Evolutionary conservation across 1,140 invertebrate genomes (phyloP).

Genomic region (Drepana arcuata): DNA sequence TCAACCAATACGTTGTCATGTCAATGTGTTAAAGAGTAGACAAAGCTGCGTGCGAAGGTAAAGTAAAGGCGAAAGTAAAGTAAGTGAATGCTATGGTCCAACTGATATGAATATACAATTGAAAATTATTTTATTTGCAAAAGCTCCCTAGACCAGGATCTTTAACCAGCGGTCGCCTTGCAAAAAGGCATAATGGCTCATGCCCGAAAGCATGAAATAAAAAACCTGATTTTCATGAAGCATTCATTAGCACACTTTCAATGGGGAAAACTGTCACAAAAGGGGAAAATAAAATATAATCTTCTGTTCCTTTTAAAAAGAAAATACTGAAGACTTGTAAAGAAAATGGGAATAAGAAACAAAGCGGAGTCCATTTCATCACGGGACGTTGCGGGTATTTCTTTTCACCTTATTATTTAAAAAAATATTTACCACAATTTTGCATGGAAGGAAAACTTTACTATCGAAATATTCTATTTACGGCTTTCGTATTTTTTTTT

Average conservation of each 20-base stretch:
- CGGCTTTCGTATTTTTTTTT: too few species aligned
- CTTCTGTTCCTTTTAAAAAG: conserved; percentile 22
- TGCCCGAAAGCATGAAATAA: conserved; percentile 1
- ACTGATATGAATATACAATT: too few species aligned
- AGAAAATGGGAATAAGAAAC: conserved; percentile 34
- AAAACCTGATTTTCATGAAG: conserved; percentile 3
- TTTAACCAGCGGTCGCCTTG: too few species aligned
- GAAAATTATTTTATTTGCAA: too few species aligned
- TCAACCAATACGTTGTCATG: too few species aligned
- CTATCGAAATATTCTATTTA: too few species aligned
- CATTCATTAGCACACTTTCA: conserved; percentile 7
- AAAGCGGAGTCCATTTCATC: conserved; percentile 53
- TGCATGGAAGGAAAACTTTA: conserved; percentile 58
- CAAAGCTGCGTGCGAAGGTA: too few species aligned
- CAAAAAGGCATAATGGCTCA: too few species aligned
- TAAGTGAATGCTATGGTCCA: too few species aligned
- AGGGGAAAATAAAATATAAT: conserved; percentile 10
- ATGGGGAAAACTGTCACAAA: conserved; percentile 5
- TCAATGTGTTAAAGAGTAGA: too few species aligned
- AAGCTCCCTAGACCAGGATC: too few species aligned
- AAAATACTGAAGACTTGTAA: conserved; percentile 35
- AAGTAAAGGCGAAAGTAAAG: too few species aligned
- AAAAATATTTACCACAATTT: conserved; percentile 65
- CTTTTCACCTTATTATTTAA: conserved; percentile 69
- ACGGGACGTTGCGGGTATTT: conserved; percentile 27